Base-by-base conservation (phyloP, 1,140 invertebrate genomes). In the Diachasma alloeum region DNA sequence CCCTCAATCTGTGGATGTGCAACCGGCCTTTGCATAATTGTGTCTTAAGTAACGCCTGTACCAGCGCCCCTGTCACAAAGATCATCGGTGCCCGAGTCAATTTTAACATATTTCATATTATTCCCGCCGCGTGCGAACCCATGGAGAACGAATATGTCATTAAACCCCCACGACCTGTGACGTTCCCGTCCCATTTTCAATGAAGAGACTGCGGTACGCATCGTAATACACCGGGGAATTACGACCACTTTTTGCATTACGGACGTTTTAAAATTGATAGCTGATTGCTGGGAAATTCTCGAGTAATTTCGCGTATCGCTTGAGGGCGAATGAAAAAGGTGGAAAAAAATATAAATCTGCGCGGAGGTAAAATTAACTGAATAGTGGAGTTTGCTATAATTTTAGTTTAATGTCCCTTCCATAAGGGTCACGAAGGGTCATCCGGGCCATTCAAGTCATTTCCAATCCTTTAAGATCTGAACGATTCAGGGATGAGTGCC, bases 21-120 rank as follows among this genome's bases (percentile, higher is more conserved):
- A 73, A 63, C 75, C 17, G 79, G 79, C 80, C 83, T 87, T 88
- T 86, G 85, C 87, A 87, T 89, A 87, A 89, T 89, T 87, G 83
- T 87, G 83, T 83, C 83, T 31, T 31, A 31, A 31, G 31, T 31
- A 31, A 31, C 31, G 31, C 31, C 31, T 31, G 31, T 6, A 31
- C 31, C 2, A 31, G 31, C 31, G 31, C 31, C 31, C 6, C 31
- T 31, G 31, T 31, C 31, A 31, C 31, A 22, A 71, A 36, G 72
- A 17, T 68, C 75, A 74, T 31, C 31, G 31, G 31, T 31, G 63
- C 72, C 19, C 59, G 39, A 31, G 26, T 63, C 13, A 66, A 63
- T 37, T 68, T 68, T 44, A 63, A 74, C 72, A 74, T 63, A 59
- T 19, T 63, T 44, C 31, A 17, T 26, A 71, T 22, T 71, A 19